Evolutionary conservation across 1,140 invertebrate genomes (phyloP).

Genomic region (Aphelinus certus): DNA sequence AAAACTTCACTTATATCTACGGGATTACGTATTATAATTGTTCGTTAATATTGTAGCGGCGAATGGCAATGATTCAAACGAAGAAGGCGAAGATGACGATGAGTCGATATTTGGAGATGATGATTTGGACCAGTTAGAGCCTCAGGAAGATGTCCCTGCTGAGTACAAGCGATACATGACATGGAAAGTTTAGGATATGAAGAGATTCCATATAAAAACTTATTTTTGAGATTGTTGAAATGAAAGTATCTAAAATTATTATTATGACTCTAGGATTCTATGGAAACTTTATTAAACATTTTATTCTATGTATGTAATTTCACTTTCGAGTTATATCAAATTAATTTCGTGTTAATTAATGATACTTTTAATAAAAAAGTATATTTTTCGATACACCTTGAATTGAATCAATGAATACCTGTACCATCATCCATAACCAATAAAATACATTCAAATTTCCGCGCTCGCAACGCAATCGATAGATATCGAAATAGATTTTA

Average conservation of each 20-base stretch:
- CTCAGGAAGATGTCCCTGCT: slow-evolving; percentile 24
- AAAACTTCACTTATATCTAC: no score
- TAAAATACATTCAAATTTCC: no score
- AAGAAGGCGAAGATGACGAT: slow-evolving; percentile 26
- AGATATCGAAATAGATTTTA: neutral
- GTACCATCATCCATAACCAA: no score
- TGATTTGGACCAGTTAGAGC: slow-evolving; percentile 19
- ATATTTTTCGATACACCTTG: neutral
- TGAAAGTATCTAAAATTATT: neutral
- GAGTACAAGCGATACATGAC: slow-evolving; percentile 38
- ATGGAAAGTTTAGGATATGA: slow-evolving; percentile 31
- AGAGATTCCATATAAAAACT: neutral
- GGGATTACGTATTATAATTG: no score
- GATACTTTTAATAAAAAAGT: slow-evolving; percentile 4
- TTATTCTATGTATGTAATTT: no score
- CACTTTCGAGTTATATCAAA: no score
- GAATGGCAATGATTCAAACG: neutral
- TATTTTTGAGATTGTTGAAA: neutral
- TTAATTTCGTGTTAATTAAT: no score
- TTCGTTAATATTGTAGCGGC: neutral
- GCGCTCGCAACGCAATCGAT: neutral
- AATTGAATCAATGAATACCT: no score
- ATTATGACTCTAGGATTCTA: neutral
- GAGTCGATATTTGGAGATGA: slow-evolving; percentile 25
- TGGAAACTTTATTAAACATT: no score